Base-by-base conservation (phyloP, 2,113 vertebrate genomes). In the Xiphophorus hellerii region DNA sequence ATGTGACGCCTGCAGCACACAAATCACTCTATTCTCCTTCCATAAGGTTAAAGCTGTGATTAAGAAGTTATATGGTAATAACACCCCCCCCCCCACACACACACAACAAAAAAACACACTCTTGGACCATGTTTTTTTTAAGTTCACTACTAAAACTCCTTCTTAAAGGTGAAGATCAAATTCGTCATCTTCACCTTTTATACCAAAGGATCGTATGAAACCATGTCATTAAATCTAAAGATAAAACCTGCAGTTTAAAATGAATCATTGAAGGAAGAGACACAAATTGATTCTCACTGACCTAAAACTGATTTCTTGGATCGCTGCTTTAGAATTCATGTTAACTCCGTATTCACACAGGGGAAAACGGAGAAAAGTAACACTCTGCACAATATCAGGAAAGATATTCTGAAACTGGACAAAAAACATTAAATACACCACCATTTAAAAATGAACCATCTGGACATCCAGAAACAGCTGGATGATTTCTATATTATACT, bases 11-110 rank as follows among this genome's bases (percentile, higher is more conserved):
- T 22, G 1, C 51, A 86, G 54, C 61, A 80, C 27, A 22, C 25
- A 12, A 39, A 70, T 44, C 8, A 74, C 48, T 71, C 48, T 64
- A 30, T 63, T 42, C 60, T 62, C 42, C 54, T 62, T 60, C 31
- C 66, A 74, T 25, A 44, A 77, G 37, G 74, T 87, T 88, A 87
- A 91, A 90, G 86, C 87, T 91, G 62, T 74, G 61, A 69, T 84
- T 20, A n/a, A 8, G 12, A 71, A 8, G 10, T 76, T 62, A 73
- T 61, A 84, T 75, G 68, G 35, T 83, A 76, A 83, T 20, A 58
- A 66, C 66, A 80, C 66, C 31, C 62, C 60, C 13, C 2, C 39
- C 13, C 0, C 13, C 39, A 0, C 39, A 10, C 33, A 33, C 10
- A 10, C 10, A 12, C 48, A 73, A 37, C 2, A 11, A 37, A 37